Conservation (phyloP, 2,113 vertebrate species). For the Otus sunia region DNA sequence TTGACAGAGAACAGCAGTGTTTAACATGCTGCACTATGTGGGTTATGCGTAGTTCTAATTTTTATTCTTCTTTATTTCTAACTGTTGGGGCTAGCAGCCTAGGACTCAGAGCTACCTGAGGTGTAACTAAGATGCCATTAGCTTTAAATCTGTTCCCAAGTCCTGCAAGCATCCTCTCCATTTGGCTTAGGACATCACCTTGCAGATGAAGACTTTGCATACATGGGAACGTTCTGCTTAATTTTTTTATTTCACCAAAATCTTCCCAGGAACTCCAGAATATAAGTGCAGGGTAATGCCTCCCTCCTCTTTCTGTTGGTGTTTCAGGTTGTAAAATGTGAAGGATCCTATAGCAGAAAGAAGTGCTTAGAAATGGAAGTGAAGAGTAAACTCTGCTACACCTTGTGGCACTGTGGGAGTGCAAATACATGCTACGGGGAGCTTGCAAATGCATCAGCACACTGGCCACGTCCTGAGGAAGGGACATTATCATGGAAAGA, state of each 20-base stretch:
- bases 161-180: neutral
- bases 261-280: neutral
- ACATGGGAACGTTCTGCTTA: neutral
- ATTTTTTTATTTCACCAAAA: neutral
- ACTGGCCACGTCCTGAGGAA: neutral
- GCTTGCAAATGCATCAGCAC: neutral
- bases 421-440: neutral
- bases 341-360: neutral
- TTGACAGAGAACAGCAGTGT: neutral
- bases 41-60: neutral
- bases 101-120: constrained; percentile 9
- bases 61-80: constrained; percentile 33
- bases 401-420: neutral
- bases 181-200: neutral
- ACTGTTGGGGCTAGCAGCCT: neutral
- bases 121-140: constrained; percentile 17
- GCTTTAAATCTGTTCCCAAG: neutral
- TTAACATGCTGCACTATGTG: neutral
- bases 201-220: neutral
- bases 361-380: neutral
- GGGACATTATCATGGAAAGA: neutral
- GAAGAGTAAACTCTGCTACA: neutral
- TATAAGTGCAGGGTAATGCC: neutral
- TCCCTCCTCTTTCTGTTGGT: neutral
- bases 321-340: neutral